Percentiles rank a stretch among this genome's conserved stretches.
Conservation (phyloP, 2,113 vertebrate genomes). For the Perca fluviatilis region DNA sequence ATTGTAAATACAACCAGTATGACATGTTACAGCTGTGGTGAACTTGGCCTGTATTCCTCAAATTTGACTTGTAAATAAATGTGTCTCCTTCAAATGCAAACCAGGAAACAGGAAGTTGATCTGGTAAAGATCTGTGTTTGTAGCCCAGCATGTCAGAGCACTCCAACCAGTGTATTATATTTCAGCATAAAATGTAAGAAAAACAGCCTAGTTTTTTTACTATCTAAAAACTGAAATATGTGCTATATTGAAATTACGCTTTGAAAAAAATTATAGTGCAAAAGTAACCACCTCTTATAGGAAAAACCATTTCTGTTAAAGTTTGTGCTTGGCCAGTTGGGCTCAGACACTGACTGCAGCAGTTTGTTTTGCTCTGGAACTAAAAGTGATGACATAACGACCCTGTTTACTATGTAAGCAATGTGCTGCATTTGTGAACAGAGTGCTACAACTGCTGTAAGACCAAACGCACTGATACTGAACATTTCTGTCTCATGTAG, state of each 20-base stretch:
- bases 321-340: background rate
- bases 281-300: background rate
- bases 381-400: slow-evolving; percentile 40
- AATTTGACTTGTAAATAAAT: slow-evolving; percentile 75
- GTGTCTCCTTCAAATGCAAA: slow-evolving; percentile 46
- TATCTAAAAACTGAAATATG: background rate
- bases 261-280: background rate
- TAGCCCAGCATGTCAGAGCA: background rate
- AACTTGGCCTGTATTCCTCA: background rate
- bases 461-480: background rate
- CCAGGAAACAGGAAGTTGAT: slow-evolving; percentile 3
- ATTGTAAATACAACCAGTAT: background rate
- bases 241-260: background rate
- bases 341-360: slow-evolving; percentile 12
- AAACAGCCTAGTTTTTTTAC: background rate
- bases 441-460: background rate
- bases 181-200: background rate
- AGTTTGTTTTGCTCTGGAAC: slow-evolving; percentile 34
- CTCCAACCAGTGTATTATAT: background rate
- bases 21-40: slow-evolving; percentile 3
- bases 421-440: slow-evolving; percentile 2
- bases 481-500: background rate
- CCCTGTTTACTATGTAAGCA: slow-evolving; percentile 42
- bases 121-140: background rate
- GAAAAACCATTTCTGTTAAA: background rate